These are phyloP conservation scores for Lepetodrilus schrolli DNA, from an alignment of 2,888 invertebrate species.

Conservation along the genomic window DNA sequence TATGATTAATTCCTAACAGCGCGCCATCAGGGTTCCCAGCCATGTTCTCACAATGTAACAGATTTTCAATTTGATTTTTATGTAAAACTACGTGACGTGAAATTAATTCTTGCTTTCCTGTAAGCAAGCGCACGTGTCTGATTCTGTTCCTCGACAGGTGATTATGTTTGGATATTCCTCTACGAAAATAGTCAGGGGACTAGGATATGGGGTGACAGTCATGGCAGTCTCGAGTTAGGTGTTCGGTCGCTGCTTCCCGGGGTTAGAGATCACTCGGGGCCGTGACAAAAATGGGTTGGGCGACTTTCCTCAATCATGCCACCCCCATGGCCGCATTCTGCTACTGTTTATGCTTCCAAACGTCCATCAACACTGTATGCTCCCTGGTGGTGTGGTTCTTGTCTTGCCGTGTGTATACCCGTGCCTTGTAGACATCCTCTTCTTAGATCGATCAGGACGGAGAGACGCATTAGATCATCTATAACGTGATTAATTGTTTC, in stretches of 20 bases:
- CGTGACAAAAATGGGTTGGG: not conserved
- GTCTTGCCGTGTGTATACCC: too few species aligned
- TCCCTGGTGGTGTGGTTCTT: not conserved
- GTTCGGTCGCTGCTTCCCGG: not conserved
- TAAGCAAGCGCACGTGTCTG: constrained; percentile 24
- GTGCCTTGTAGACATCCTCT: too few species aligned
- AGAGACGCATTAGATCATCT: not conserved
- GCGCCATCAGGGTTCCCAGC: constrained; percentile 5
- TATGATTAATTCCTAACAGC: constrained; percentile 18
- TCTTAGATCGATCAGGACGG: too few species aligned
- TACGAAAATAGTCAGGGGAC: constrained; percentile 8
- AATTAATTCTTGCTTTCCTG: constrained; percentile 27
- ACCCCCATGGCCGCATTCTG: not conserved
- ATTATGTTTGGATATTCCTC: constrained; percentile 17
- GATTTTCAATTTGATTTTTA: constrained; percentile 26
- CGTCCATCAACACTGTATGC: not conserved
- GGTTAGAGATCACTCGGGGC: not conserved
- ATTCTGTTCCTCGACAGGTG: constrained; percentile 1
- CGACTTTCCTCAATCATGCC: not conserved
- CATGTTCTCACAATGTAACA: not conserved
- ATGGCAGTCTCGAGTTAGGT: not conserved
- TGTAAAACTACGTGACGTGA: constrained; percentile 17
- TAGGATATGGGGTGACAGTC: not conserved
- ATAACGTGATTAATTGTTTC: not conserved
- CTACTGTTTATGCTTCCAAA: not conserved